Percentiles rank a stretch among this genome's conserved stretches.
These are phyloP conservation scores for Ceratoteleas bidentatus DNA, from an alignment of 1,140 invertebrate species.

Conservation along the genomic window DNA sequence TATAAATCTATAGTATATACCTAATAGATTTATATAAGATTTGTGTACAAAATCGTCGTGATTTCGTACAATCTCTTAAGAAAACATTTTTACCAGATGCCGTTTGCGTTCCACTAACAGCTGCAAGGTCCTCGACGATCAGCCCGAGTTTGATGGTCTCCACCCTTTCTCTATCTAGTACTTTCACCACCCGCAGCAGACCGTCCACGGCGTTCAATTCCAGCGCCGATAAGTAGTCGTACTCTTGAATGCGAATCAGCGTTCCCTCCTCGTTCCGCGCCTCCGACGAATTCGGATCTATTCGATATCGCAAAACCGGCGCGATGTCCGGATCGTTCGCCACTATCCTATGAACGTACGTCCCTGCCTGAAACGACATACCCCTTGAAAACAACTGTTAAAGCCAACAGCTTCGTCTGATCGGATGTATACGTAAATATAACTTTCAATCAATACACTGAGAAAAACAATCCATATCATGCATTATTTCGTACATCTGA, in stretches of 20 bases:
- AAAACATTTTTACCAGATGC: slow-evolving; percentile 83
- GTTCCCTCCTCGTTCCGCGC: slow-evolving; percentile 91
- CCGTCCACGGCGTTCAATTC: slow-evolving; percentile 90
- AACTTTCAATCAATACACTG: too few species aligned
- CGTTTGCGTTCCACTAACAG: slow-evolving; percentile 87
- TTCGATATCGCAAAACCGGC: slow-evolving; percentile 87
- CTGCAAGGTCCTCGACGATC: slow-evolving; percentile 92
- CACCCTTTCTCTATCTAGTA: slow-evolving; percentile 91
- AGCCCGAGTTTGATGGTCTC: slow-evolving; percentile 89
- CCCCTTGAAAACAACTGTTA: neutral
- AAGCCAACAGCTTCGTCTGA: too few species aligned
- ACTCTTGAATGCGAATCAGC: slow-evolving; percentile 86
- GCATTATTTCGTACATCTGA: too few species aligned
- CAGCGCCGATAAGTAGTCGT: slow-evolving; percentile 87
- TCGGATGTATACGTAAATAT: too few species aligned
- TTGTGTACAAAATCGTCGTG: too few species aligned
- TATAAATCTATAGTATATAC: too few species aligned
- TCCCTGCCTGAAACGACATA: slow-evolving; percentile 83
- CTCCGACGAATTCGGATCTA: slow-evolving; percentile 87
- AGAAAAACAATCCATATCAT: too few species aligned
- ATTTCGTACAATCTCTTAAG: too few species aligned
- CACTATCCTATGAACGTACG: slow-evolving; percentile 85
- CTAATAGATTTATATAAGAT: too few species aligned
- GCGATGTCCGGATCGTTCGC: slow-evolving; percentile 90
- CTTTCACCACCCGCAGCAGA: slow-evolving; percentile 84